These are phyloP conservation scores for Sphyrna mokarran DNA, from an alignment of 2,113 vertebrate genomes.

Conservation along the genomic window DNA sequence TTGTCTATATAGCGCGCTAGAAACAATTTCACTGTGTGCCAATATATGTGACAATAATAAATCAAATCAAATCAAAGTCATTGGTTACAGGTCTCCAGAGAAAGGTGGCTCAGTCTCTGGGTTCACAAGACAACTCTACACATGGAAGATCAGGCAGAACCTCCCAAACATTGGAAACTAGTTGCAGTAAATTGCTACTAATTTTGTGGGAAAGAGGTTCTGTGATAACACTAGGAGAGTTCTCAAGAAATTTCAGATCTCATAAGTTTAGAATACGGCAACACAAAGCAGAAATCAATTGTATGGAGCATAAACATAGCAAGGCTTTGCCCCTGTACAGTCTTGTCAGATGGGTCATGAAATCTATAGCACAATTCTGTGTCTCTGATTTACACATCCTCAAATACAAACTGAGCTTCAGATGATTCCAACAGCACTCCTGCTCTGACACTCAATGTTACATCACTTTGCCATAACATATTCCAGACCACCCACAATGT, in stretches of 20 bases:
- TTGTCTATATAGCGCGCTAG: too few species aligned
- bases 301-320: not conserved
- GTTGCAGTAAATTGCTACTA: not conserved
- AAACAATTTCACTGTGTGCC: too few species aligned
- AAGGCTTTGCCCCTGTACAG: not conserved
- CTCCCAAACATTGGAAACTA: not conserved
- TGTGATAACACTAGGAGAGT: not conserved
- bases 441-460: not conserved
- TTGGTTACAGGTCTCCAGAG: too few species aligned
- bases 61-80: too few species aligned
- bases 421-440: not conserved
- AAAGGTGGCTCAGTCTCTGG: not conserved
- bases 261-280: not conserved
- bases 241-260: not conserved
- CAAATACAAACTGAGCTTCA: not conserved
- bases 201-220: not conserved
- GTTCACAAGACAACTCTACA: not conserved
- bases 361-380: not conserved
- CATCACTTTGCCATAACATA: not conserved
- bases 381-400: not conserved
- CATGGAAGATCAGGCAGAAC: not conserved
- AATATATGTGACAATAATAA: too few species aligned
- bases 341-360: not conserved
- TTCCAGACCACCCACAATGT: not conserved
- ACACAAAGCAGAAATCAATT: not conserved